Conservation (phyloP, 2,888 invertebrate species). For the Apamea sordens region DNA sequence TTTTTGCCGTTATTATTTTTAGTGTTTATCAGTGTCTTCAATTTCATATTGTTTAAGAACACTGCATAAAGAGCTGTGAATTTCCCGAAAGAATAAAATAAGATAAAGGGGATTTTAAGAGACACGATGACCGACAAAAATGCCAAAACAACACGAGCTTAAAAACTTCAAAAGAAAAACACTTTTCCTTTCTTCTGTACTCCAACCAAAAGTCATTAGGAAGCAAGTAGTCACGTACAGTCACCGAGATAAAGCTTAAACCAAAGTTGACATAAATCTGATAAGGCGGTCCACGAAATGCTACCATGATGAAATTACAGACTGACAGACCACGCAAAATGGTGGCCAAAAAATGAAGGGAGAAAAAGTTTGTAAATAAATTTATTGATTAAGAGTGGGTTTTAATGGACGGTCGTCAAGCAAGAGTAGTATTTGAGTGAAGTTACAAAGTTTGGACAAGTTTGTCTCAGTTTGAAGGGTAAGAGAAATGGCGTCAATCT, state of each 20-base stretch:
- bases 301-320: constrained; percentile 52
- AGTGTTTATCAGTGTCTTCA: background rate
- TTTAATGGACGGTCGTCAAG: constrained; percentile 33
- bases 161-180: constrained; percentile 16
- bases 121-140: background rate
- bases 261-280: constrained; percentile 68
- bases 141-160: background rate
- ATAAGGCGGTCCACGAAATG: constrained; percentile 56
- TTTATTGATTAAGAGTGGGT: constrained; percentile 52
- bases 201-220: constrained; percentile 22
- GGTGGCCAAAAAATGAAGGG: constrained; percentile 24
- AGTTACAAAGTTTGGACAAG: constrained; percentile 34
- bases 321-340: constrained; percentile 42
- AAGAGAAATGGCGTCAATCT: constrained; percentile 23
- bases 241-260: constrained; percentile 54
- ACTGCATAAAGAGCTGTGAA: background rate
- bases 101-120: background rate
- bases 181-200: background rate
- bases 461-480: constrained; percentile 32
- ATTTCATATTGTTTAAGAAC: too few species aligned
- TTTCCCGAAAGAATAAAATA: background rate
- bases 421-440: constrained; percentile 33
- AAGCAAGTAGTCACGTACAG: constrained; percentile 27
- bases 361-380: constrained; percentile 46
- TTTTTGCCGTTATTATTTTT: too few species aligned